Base-by-base conservation (phyloP, 1,140 invertebrate species). In the Wiebesia pumilae region DNA sequence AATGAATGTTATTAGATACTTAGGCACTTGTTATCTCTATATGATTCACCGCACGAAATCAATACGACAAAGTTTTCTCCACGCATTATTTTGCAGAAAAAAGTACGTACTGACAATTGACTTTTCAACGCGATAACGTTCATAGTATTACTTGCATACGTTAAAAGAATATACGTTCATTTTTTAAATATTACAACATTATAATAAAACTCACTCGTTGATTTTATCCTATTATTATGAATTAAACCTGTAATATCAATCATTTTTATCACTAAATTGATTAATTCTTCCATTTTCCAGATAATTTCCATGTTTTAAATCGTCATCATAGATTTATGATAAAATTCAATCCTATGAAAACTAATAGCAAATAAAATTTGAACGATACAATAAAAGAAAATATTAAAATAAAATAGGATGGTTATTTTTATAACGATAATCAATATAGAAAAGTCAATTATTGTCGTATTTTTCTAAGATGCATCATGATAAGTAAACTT, bases 11-110 rank as follows among this genome's bases (percentile, higher is more conserved):
- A 93, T 91, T 91, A 91, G 91, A 92, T 93, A 93, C 91, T 92
- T 94, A 94, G 93, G 93, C 93, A 94, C 93, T 94, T 94, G 93
- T 93, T 93, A 91, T 93, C 89, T 92, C 89, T 92, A 89, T 90
- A 65, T 38, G 91, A 93, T 91, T 90, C 89, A 90, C 91, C 89
- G 89, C 88, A 90, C 80, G 88, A 91, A 90, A 80, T 81, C 85
- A 87, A 86, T 79, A 84, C 83, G 77, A 87, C 81, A 33, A 58
- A 75, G 30, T 54, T 83, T 83, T 62, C 14, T 12, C 14, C 43
- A 19, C 40, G 35, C 14, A 33, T 19, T 30, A 67, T 73, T 69
- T 58, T 38, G 24, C 10, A 33, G n/a, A 33, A 30, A 43, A 40
- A 84, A 78, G n/a, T n/a, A n/a, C 43, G 3, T 24, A 47, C 40